phyloP scores from a whole-genome alignment of 2,797 vertebrate genomes.

The Oreochromis mossambicus region DNA sequence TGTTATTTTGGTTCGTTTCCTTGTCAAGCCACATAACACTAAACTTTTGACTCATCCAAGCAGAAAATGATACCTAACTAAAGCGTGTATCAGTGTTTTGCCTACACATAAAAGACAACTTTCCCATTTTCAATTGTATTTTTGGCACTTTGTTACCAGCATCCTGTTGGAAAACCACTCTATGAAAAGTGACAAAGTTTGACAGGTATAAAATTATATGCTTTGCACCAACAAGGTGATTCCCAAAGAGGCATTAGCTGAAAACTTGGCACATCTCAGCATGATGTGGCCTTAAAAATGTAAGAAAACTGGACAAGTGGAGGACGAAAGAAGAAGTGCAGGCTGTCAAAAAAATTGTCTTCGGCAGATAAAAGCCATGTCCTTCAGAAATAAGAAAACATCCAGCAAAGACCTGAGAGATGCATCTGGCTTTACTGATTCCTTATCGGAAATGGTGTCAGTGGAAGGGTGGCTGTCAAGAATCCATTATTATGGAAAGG shows the following conservation, averaged over 20 bases:
- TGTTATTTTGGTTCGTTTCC: not conserved
- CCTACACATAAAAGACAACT: not conserved
- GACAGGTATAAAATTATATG: not conserved
- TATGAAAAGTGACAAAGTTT: not conserved
- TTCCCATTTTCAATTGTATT: not conserved
- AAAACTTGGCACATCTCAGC: not conserved
- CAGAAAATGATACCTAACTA: not conserved
- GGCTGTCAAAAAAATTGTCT: not conserved
- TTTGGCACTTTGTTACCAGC: not conserved
- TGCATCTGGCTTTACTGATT: not conserved
- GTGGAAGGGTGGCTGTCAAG: not conserved
- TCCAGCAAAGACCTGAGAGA: not conserved
- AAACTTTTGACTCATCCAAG: not conserved
- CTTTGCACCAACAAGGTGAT: not conserved
- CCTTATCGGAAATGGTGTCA: not conserved
- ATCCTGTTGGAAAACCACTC: not conserved
- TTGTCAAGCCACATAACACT: rapidly evolving
- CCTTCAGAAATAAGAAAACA: not conserved
- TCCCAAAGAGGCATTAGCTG: not conserved
- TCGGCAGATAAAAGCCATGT: not conserved
- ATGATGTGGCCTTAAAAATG: not conserved
- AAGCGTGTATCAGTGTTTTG: not conserved
- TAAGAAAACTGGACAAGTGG: not conserved
- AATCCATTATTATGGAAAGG: not conserved
- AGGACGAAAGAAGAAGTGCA: not conserved